These are phyloP conservation scores for Sthenelais limicola DNA, from an alignment of 2,888 invertebrate genomes.

Conservation along the genomic window DNA sequence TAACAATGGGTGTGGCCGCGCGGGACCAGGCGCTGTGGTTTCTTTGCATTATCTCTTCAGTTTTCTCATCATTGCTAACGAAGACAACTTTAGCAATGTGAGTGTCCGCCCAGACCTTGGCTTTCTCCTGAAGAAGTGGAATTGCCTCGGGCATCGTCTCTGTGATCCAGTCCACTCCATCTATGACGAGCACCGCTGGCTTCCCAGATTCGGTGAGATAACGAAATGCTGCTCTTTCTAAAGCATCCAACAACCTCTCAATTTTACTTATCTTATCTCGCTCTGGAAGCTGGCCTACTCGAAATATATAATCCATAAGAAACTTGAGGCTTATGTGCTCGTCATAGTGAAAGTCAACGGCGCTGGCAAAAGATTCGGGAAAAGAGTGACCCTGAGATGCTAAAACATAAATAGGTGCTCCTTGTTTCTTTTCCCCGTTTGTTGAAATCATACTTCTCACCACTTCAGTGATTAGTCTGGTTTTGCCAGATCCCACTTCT, in stretches of 20 bases:
- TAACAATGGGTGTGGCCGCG: conserved; percentile 46
- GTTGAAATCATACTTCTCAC: conserved; percentile 45
- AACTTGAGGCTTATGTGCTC: conserved; percentile 52
- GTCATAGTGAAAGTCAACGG: conserved; percentile 51
- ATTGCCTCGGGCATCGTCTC: conserved; percentile 47
- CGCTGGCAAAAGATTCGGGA: conserved; percentile 49
- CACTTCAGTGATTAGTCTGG: conserved; percentile 47
- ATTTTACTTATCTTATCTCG: conserved; percentile 46
- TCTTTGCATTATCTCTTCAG: conserved; percentile 44
- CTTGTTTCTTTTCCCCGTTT: conserved; percentile 29
- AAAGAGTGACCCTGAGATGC: conserved; percentile 51
- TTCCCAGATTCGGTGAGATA: conserved; percentile 42
- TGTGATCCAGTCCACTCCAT: conserved; percentile 45
- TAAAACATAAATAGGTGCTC: conserved; percentile 51
- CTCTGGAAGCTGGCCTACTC: conserved; percentile 48
- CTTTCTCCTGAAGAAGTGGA: conserved; percentile 48
- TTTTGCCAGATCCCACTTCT: conserved; percentile 53
- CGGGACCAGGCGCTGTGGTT: conserved; percentile 51
- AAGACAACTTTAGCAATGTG: conserved; percentile 52
- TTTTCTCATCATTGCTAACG: conserved; percentile 49
- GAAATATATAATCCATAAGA: conserved; percentile 49
- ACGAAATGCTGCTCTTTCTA: conserved; percentile 49
- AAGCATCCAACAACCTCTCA: conserved; percentile 49
- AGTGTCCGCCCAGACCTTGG: conserved; percentile 54
- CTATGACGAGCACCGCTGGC: conserved; percentile 52